phyloP scores from a whole-genome alignment of 1,140 invertebrate genomes.

The Drosophila trapezifrons region DNA sequence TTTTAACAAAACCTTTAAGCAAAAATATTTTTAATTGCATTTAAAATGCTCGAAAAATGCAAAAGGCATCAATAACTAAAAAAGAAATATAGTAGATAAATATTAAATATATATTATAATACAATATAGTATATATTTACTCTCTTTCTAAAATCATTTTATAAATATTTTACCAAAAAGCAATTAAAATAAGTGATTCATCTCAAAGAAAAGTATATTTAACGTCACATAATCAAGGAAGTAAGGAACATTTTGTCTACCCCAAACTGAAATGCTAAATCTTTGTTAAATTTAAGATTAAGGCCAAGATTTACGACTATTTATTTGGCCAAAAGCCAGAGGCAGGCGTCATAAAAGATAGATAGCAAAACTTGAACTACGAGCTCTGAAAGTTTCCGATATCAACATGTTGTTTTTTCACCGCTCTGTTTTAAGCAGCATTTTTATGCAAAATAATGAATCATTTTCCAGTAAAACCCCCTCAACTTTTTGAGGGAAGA shows the following conservation, averaged over 20 bases:
- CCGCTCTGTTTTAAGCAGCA: background rate
- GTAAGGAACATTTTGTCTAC: background rate
- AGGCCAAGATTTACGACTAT: background rate
- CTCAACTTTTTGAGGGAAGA: background rate
- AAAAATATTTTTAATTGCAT: too few relatives aligned
- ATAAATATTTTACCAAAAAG: background rate
- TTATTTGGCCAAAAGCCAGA: background rate
- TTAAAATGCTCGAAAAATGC: too few relatives aligned
- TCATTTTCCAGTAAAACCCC: conserved; percentile 19
- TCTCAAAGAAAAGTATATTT: background rate
- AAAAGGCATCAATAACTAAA: too few relatives aligned
- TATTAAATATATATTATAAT: background rate
- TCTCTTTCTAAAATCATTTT: background rate
- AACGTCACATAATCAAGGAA: background rate
- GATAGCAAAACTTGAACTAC: conserved; percentile 23
- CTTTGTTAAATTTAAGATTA: conserved; percentile 4
- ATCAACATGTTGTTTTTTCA: conserved; percentile 12
- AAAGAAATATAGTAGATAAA: too few relatives aligned
- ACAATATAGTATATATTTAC: too few relatives aligned
- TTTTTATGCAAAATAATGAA: conserved; percentile 12
- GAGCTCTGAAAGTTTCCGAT: background rate
- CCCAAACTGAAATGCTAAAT: background rate
- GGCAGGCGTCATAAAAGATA: conserved; percentile 2
- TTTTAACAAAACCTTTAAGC: too few relatives aligned
- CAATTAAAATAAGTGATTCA: background rate